Base-by-base conservation (phyloP, 2,888 invertebrate genomes). In the Cotesia congregata region DNA sequence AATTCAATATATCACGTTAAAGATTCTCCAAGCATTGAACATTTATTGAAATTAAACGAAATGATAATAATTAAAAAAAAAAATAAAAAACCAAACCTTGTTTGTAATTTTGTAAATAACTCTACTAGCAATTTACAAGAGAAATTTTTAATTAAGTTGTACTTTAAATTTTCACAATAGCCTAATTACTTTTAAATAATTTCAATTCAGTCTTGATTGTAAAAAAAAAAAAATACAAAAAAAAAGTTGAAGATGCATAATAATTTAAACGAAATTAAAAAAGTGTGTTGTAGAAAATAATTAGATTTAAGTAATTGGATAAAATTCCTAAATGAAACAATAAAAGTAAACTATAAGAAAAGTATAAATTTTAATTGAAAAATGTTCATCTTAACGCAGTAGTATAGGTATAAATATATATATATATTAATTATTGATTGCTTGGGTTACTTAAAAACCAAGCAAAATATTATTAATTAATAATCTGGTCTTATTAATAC, bases 401-500 rank as follows among this genome's bases (percentile, higher is more conserved):
- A 50, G 50, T 50, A 12, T 50, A 50, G 50, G 4, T 50, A 50
- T 50, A 50, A 50, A 50, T 50, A 76, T 72, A 71, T 69, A 78
- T 71, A 70, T 78, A 77, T 71, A 74, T 75, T 50, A 50, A 50
- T 50, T 50, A 50, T 50, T 50, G 7, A 50, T 50, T 50, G 12
- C 50, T 75, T 71, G 75, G 65, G 38, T 50, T 75, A 68, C 62
- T 50, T 69, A 64, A 65, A 69, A 12, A 50, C 50, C 50, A 1
- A 50, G 50, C 12, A 50, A 50, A 12, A 72, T 67, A 71, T 75
- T 71, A 60, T 78, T 79, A 78, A 78, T 67, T 72, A 80, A 73
- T 78, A 68, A 80, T 80, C 81, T 80, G 80, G 78, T 79, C 80
- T 75, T 81, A 83, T 81, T 83, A 50, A 83, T 83, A 82, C 79